phyloP scores from a whole-genome alignment of 2,113 vertebrate genomes.

The Pica pica region DNA sequence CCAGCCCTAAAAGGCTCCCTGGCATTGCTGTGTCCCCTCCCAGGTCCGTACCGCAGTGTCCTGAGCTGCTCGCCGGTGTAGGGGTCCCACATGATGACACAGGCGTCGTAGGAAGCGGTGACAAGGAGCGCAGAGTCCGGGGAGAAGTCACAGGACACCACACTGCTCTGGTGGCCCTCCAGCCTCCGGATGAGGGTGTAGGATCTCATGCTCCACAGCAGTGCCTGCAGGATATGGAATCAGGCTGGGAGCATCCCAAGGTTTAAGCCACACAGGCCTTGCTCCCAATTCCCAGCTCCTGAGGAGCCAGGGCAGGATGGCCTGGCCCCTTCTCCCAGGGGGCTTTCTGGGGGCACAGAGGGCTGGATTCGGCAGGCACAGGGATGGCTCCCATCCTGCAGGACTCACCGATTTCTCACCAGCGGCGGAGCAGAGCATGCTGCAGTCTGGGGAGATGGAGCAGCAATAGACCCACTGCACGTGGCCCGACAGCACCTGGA shows the following conservation, averaged over 20 bases:
- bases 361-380: neutral
- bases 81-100: conserved; percentile 94
- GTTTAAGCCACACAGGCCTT: neutral
- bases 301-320: neutral
- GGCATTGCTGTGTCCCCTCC: neutral
- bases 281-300: neutral
- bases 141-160: conserved; percentile 93
- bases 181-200: conserved; percentile 90
- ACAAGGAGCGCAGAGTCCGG: conserved; percentile 90
- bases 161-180: conserved; percentile 82
- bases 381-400: neutral
- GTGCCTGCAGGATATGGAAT: conserved; percentile 69
- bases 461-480: conserved; percentile 93
- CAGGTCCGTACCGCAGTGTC: conserved; percentile 73
- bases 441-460: conserved; percentile 90
- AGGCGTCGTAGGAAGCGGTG: conserved; percentile 86
- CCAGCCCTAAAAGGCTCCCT: rapidly evolving
- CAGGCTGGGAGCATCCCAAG: neutral
- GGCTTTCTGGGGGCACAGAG: neutral
- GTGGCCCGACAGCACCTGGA: conserved; percentile 87
- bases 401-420: conserved; percentile 89
- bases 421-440: conserved; percentile 89
- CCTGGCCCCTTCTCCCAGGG: neutral
- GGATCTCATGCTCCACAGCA: conserved; percentile 92
- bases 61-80: conserved; percentile 90